Evolutionary conservation across 2,797 vertebrate species (phyloP), one percentile per base, ranked within the genome.

Genomic region (Crenuchus spilurus): DNA sequence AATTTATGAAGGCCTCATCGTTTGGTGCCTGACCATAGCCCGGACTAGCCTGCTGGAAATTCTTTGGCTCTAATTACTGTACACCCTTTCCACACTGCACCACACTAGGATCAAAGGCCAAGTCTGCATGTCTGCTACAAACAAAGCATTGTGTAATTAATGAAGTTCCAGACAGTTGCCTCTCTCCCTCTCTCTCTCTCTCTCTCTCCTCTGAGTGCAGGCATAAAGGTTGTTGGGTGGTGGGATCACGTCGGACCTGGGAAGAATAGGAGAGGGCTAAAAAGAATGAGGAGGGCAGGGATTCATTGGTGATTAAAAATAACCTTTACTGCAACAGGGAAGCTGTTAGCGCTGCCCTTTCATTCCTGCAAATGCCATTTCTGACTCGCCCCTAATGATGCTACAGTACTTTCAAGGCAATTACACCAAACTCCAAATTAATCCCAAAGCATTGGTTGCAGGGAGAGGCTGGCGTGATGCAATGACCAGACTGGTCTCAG

Each of bases 261-360:
- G 71, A 71, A 60, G 62, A 80, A 78, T 77, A 79, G 80, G 62
- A 39, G 72, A 82, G 69, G 42, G 42, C 39, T 44, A 48, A 37
- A 48, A 61, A 58, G 70, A 60, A 64, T 18, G 35, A 70, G 75
- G 51, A 58, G 75, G 54, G 52, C 41, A 49, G 70, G 42, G 83
- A 90, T 90, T 89, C 86, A 84, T 87, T 82, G 87, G 88, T 92
- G 91, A 93, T 94, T 93, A 93, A 93, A 93, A 88, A 87, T 94
- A 93, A 94, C 93, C 91, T 94, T 94, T 93, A 82, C 80, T 84
- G 81, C 87, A 87, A 88, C 84, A 81, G 84, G 85, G 88, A 90
- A 91, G 89, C 90, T 90, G 91, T 93, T 93, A 92, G 86, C 85
- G 75, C 86, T 93, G 92, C 89, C 92, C 92, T 94, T 94, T 93